phyloP scores from a whole-genome alignment of 2,888 invertebrate genomes.

The Liopterus haemorrhoidalis region DNA sequence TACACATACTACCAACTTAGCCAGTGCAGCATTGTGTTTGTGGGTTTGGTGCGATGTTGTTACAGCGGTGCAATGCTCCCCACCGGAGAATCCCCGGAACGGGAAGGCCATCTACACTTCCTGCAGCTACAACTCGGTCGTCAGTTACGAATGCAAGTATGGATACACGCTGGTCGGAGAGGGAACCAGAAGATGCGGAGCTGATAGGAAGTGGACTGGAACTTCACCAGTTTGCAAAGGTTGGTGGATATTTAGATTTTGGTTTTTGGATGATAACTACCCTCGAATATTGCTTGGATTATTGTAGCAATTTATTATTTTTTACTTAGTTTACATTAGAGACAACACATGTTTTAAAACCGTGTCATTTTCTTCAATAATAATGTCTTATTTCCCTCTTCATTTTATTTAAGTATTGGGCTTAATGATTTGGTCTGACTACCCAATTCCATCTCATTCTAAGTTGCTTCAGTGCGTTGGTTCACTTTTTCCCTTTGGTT shows the following conservation, averaged over 20 bases:
- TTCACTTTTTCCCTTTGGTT: no score
- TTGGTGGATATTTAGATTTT: conserved; percentile 40
- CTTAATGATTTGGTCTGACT: no score
- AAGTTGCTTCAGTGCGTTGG: no score
- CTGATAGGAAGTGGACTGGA: conserved; percentile 93
- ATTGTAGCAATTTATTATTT: neutral
- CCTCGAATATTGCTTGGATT: no score
- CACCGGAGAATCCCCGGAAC: conserved; percentile 85
- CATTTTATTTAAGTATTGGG: no score
- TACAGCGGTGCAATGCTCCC: conserved; percentile 89
- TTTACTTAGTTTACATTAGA: neutral
- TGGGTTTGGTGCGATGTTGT: conserved; percentile 53
- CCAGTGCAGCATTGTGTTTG: conserved; percentile 36
- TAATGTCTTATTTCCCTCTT: no score
- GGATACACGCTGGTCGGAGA: conserved; percentile 89
- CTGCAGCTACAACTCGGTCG: conserved; percentile 89
- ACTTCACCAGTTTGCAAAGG: conserved; percentile 88
- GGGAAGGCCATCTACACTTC: conserved; percentile 91
- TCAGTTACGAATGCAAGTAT: conserved; percentile 92
- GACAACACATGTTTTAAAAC: no score
- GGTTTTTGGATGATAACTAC: neutral
- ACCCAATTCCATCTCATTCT: no score
- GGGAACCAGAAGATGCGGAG: conserved; percentile 83
- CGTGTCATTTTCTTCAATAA: no score
- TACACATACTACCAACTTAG: no score